These are phyloP conservation scores for Smittia sp. DNA, from an alignment of 2,888 invertebrate genomes.

Conservation along the genomic window DNA sequence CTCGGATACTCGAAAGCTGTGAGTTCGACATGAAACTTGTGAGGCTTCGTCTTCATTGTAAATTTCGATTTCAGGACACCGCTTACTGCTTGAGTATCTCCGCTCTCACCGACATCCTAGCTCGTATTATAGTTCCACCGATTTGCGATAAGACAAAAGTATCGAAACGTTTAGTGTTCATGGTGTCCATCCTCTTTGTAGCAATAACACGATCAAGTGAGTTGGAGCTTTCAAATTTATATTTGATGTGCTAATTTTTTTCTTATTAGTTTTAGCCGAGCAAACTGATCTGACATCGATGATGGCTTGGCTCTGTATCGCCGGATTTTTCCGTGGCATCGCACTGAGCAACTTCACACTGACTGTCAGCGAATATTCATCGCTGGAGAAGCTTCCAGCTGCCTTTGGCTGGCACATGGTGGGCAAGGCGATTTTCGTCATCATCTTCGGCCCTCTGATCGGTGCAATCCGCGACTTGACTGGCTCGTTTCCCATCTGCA, in stretches of 20 bases:
- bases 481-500: slow-evolving; percentile 65
- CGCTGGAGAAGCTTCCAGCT: slow-evolving; percentile 69
- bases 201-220: slow-evolving; percentile 72
- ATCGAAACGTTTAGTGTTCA: slow-evolving; percentile 69
- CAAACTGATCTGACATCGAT: slow-evolving; percentile 68
- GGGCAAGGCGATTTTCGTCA: slow-evolving; percentile 69
- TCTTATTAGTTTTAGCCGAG: slow-evolving; percentile 66
- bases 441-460: slow-evolving; percentile 66
- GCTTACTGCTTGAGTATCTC: slow-evolving; percentile 73
- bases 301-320: slow-evolving; percentile 68
- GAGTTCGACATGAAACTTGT: background rate
- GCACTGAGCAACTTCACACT: slow-evolving; percentile 75
- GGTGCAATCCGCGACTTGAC: slow-evolving; percentile 69
- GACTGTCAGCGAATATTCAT: slow-evolving; percentile 74
- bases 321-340: slow-evolving; percentile 76
- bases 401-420: slow-evolving; percentile 77
- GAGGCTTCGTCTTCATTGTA: too few relatives aligned
- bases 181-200: slow-evolving; percentile 68
- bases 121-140: slow-evolving; percentile 69
- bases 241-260: too few relatives aligned
- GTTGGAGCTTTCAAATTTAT: slow-evolving; percentile 46
- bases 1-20: slow-evolving; percentile 60
- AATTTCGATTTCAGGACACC: slow-evolving; percentile 55
- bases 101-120: slow-evolving; percentile 71
- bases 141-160: slow-evolving; percentile 68